phyloP scores from a whole-genome alignment of 2,888 invertebrate species.

The Sinodicranocentrus sp. region DNA sequence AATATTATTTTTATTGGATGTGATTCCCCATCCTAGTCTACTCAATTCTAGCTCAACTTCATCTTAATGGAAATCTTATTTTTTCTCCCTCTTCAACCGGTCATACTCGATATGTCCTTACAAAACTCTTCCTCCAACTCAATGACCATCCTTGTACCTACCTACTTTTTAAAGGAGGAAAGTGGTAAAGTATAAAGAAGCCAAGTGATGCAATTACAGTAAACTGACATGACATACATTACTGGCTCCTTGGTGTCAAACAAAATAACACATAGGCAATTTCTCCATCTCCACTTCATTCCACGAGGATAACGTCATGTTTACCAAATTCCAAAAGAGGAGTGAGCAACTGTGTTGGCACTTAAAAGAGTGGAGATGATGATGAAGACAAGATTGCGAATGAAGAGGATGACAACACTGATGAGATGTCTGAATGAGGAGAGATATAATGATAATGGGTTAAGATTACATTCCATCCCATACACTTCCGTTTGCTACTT shows the following conservation, averaged over 20 bases:
- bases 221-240: too few species aligned
- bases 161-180: not conserved
- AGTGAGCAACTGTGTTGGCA: too few species aligned
- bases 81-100: too few species aligned
- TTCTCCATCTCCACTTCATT: too few species aligned
- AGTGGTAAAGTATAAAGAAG: not conserved
- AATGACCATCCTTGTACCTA: too few species aligned
- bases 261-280: too few species aligned
- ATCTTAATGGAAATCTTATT: slow-evolving; percentile 22
- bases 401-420: slow-evolving; percentile 36
- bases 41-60: not conserved
- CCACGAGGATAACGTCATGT: too few species aligned
- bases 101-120: not conserved
- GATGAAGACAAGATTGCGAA: slow-evolving; percentile 42
- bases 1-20: slow-evolving; percentile 13
- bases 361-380: not conserved
- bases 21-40: slow-evolving; percentile 2
- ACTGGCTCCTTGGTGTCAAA: too few species aligned
- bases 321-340: too few species aligned
- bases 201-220: not conserved
- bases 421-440: not conserved
- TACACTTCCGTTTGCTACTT: slow-evolving; percentile 38
- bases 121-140: not conserved
- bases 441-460: slow-evolving; percentile 42
- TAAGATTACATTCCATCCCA: too few species aligned